phyloP scores from a whole-genome alignment of 1,140 invertebrate species.

The Zophobas atratus region DNA sequence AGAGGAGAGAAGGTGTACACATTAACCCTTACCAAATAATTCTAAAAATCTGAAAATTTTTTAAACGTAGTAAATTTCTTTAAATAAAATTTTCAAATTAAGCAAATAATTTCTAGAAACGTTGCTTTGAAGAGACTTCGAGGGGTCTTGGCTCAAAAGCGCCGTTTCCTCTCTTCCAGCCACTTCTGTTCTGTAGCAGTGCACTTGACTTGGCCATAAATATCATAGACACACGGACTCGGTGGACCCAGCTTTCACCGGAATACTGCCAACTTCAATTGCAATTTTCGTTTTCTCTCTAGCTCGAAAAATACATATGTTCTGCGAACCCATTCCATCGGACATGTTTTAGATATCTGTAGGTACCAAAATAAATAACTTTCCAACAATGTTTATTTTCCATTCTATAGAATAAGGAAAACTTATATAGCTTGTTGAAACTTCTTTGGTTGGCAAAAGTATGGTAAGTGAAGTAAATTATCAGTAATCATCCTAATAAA shows the following conservation, averaged over 20 bases:
- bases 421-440: no score
- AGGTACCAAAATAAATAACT: no score
- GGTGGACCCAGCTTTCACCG: conserved; percentile 41
- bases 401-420: no score
- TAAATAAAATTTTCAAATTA: conserved; percentile 31
- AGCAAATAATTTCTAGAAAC: conserved; percentile 3
- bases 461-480: no score
- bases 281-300: conserved; percentile 24
- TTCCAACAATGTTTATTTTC: no score
- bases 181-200: conserved; percentile 38
- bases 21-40: conserved; percentile 6
- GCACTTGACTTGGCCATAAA: conserved; percentile 47
- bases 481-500: no score
- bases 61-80: background rate
- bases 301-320: conserved; percentile 9
- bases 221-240: conserved; percentile 40
- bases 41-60: background rate
- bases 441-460: no score
- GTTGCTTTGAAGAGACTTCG: background rate
- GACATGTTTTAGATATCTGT: no score
- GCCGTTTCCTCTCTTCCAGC: conserved; percentile 18
- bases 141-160: conserved; percentile 20
- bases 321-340: no score
- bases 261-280: conserved; percentile 44
- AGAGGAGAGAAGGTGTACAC: background rate